These are phyloP conservation scores for Lycophotia porphyrea DNA, from an alignment of 2,888 invertebrate genomes.

Conservation along the genomic window DNA sequence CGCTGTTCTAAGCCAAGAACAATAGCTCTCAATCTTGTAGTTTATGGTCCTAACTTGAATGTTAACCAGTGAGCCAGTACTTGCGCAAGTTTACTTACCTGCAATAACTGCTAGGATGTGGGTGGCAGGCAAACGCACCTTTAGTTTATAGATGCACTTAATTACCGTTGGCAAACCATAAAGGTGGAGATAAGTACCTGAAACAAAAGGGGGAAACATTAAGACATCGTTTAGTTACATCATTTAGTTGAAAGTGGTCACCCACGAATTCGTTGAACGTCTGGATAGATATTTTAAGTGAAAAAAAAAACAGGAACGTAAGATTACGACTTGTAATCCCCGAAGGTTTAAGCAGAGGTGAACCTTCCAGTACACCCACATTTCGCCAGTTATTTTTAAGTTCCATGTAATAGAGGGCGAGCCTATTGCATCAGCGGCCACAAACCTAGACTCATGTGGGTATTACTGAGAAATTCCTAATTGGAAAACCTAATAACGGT, in stretches of 20 bases:
- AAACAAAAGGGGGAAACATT: constrained; percentile 54
- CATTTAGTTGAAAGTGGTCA: constrained; percentile 13
- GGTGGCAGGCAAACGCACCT: constrained; percentile 46
- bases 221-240: constrained; percentile 25
- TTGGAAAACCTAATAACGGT: too few relatives aligned
- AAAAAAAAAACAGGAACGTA: background rate
- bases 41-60: constrained; percentile 10
- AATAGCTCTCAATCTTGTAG: background rate
- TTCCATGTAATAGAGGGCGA: too few relatives aligned
- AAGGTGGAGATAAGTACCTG: constrained; percentile 52
- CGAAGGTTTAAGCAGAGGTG: too few relatives aligned
- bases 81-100: constrained; percentile 41
- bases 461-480: too few relatives aligned
- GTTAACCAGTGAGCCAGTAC: constrained; percentile 19
- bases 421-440: too few relatives aligned
- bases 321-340: too few relatives aligned
- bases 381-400: too few relatives aligned
- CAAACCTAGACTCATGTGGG: too few relatives aligned
- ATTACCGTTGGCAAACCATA: constrained; percentile 50
- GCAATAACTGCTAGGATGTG: constrained; percentile 32
- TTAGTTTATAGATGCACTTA: constrained; percentile 56
- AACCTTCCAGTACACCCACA: too few relatives aligned
- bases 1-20: too few relatives aligned
- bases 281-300: background rate
- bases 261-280: constrained; percentile 18